Conservation (phyloP, 1,140 invertebrate species). For the Pantala flavescens region DNA sequence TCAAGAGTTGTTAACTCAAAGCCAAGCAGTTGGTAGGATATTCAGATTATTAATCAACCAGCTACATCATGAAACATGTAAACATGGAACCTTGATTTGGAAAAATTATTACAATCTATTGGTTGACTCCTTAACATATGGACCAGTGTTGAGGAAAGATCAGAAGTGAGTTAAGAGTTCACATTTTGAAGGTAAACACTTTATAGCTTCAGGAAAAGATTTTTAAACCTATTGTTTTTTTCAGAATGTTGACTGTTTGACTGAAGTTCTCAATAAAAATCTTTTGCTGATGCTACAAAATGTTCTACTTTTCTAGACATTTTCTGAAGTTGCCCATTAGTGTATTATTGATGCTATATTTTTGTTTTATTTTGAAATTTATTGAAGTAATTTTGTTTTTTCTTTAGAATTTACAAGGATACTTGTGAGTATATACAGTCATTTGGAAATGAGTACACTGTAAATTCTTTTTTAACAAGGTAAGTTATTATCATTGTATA, state of each 20-base stretch:
- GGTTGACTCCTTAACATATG: constrained; percentile 22
- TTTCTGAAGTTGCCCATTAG: too few relatives aligned
- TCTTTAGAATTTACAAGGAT: constrained; percentile 16
- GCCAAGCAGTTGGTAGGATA: constrained; percentile 25
- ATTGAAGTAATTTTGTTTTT: too few relatives aligned
- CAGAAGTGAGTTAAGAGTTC: constrained; percentile 23
- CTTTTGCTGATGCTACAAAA: too few relatives aligned
- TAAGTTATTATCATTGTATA: constrained; percentile 14
- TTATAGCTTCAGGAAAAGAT: too few relatives aligned
- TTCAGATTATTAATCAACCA: constrained; percentile 22
- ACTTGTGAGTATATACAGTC: constrained; percentile 18
- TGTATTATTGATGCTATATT: too few relatives aligned
- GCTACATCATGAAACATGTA: constrained; percentile 16
- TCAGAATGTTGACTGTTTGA: too few relatives aligned
- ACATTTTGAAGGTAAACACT: too few relatives aligned
- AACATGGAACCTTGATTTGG: background rate
- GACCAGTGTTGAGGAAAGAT: constrained; percentile 25
- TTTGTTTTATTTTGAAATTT: too few relatives aligned
- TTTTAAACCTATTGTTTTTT: too few relatives aligned
- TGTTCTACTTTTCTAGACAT: too few relatives aligned
- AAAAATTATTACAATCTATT: constrained; percentile 10
- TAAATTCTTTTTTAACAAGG: constrained; percentile 18
- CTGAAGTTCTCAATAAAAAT: too few relatives aligned
- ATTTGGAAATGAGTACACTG: constrained; percentile 13
- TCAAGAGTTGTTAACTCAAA: constrained; percentile 23